phyloP scores from a whole-genome alignment of 2,888 invertebrate genomes.

The Tiliacea citrago region DNA sequence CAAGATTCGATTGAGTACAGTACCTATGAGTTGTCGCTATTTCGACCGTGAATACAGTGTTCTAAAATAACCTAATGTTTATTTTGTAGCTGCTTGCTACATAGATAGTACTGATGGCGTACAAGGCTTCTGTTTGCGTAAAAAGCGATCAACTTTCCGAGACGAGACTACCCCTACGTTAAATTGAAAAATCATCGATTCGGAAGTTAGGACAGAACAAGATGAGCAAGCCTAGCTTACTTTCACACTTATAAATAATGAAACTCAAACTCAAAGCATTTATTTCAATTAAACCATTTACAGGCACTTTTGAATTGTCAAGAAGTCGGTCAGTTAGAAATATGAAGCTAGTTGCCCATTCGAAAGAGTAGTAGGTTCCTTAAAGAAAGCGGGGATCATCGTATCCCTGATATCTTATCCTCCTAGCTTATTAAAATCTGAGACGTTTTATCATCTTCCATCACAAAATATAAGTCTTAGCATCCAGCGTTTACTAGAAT shows the following conservation, averaged over 20 bases:
- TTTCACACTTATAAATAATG: too few relatives aligned
- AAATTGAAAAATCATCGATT: neutral
- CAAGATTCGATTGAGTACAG: conserved; percentile 17
- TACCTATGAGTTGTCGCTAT: neutral
- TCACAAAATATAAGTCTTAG: conserved; percentile 18
- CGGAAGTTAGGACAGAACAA: too few relatives aligned
- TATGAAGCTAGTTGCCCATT: too few relatives aligned
- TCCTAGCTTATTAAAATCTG: too few relatives aligned
- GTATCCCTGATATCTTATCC: neutral
- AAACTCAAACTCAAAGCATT: too few relatives aligned
- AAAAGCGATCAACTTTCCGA: neutral
- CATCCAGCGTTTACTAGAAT: conserved; percentile 9
- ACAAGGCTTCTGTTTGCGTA: neutral
- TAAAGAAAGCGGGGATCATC: neutral
- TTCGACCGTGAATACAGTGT: conserved; percentile 1
- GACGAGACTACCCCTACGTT: neutral
- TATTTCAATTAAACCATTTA: too few relatives aligned
- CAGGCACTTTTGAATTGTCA: too few relatives aligned
- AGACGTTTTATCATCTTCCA: neutral
- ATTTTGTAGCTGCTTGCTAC: neutral
- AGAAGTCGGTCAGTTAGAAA: too few relatives aligned
- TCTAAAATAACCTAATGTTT: conserved; percentile 8
- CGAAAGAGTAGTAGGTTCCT: too few relatives aligned
- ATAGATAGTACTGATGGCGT: neutral
- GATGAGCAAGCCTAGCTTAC: too few relatives aligned